Percentiles rank a stretch among this genome's conserved stretches.
Evolutionary conservation across 2,797 vertebrate genomes (phyloP).

Genomic region (Sebastolobus alascanus): DNA sequence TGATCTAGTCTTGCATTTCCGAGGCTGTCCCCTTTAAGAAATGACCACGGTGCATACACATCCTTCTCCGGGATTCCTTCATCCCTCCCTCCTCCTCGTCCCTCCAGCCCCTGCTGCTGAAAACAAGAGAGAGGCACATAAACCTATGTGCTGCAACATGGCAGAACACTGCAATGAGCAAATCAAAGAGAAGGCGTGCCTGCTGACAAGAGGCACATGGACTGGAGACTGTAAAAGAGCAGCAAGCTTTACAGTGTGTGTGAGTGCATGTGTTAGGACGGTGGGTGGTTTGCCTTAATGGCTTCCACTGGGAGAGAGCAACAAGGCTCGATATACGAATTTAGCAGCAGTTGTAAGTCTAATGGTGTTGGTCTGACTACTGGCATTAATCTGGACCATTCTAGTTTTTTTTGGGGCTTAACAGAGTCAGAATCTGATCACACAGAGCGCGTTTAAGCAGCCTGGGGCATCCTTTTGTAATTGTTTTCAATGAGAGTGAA

Average conservation of each 20-base stretch:
- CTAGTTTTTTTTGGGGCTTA: background rate
- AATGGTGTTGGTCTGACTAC: slow-evolving; percentile 11
- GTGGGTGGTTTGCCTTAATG: slow-evolving; percentile 30
- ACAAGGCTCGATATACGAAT: slow-evolving; percentile 5
- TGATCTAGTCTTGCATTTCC: slow-evolving; percentile 25
- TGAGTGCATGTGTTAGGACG: background rate
- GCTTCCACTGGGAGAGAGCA: slow-evolving; percentile 32
- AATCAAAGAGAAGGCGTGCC: slow-evolving; percentile 46
- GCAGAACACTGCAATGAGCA: slow-evolving; percentile 47
- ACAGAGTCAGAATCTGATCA: background rate
- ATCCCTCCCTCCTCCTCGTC: background rate
- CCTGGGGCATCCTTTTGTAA: too few relatives aligned
- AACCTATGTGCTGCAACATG: slow-evolving; percentile 34
- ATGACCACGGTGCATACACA: slow-evolving; percentile 33
- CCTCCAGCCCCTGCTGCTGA: slow-evolving; percentile 27
- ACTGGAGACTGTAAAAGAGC: slow-evolving; percentile 35
- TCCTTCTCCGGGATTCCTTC: slow-evolving; percentile 46
- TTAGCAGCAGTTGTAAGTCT: slow-evolving; percentile 11
- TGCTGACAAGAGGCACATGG: slow-evolving; percentile 33
- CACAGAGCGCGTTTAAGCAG: too few relatives aligned
- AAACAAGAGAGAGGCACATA: slow-evolving; percentile 32
- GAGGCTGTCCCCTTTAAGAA: slow-evolving; percentile 37
- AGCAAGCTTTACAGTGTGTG: background rate
- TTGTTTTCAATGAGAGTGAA: too few relatives aligned
- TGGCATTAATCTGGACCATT: background rate